Evolutionary conservation across 1,140 invertebrate genomes (phyloP).

Genomic region (Spodoptera litura): DNA sequence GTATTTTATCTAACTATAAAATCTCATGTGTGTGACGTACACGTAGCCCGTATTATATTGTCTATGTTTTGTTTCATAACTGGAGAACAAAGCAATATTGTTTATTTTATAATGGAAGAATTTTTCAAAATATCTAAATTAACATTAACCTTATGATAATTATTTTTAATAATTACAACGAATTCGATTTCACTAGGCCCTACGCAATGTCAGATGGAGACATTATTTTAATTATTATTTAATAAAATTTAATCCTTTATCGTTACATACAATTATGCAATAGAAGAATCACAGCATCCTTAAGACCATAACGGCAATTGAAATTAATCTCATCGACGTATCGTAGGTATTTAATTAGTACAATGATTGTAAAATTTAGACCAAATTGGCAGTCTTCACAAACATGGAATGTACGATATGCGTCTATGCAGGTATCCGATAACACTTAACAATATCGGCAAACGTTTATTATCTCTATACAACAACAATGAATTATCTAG

Average conservation of each 20-base stretch:
- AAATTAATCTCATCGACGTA: conserved; percentile 83
- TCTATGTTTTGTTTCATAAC: conserved; percentile 70
- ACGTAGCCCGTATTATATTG: conserved; percentile 81
- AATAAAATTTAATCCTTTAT: conserved; percentile 75
- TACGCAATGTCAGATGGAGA: conserved; percentile 82
- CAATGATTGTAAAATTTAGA: conserved; percentile 85
- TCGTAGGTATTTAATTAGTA: conserved; percentile 78
- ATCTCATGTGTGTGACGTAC: conserved; percentile 76
- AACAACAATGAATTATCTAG: conserved; percentile 83
- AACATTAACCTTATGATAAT: conserved; percentile 71
- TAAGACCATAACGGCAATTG: conserved; percentile 84
- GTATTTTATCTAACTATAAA: conserved; percentile 82
- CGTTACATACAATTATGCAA: conserved; percentile 84
- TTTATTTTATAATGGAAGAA: conserved; percentile 78
- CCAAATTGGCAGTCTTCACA: conserved; percentile 86
- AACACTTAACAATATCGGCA: conserved; percentile 83
- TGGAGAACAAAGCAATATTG: conserved; percentile 76
- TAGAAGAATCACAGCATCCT: conserved; percentile 86
- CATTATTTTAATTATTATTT: conserved; percentile 69
- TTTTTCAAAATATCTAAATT: conserved; percentile 78
- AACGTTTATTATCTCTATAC: conserved; percentile 79
- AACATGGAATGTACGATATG: conserved; percentile 86
- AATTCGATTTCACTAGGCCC: conserved; percentile 82
- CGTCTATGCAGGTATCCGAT: conserved; percentile 84
- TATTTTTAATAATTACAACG: conserved; percentile 79